Evolutionary conservation across 2,797 vertebrate species (phyloP).

Genomic region (Spea hammondii): DNA sequence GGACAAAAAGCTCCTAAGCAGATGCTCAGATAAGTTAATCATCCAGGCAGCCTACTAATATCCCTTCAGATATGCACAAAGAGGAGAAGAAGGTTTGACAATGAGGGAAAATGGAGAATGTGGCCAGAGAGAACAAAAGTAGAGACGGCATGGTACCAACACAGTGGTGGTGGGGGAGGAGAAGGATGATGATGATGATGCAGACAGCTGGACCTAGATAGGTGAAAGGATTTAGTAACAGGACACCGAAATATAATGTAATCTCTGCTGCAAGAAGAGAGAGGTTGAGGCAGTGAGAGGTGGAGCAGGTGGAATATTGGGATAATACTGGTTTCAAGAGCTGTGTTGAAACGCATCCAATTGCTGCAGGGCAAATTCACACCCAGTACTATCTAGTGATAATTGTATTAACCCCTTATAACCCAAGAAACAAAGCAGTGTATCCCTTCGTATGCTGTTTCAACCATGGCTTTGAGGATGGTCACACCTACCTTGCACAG

Average conservation of each 20-base stretch:
- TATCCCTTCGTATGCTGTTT: background rate
- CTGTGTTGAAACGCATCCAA: background rate
- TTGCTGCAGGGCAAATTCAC: too few species aligned
- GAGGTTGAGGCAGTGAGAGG: background rate
- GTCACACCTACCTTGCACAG: conserved; percentile 32
- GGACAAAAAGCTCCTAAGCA: background rate
- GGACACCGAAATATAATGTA: too few species aligned
- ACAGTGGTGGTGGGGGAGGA: background rate
- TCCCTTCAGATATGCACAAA: conserved; percentile 8
- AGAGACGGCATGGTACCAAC: conserved; percentile 7
- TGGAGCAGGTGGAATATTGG: conserved; percentile 14
- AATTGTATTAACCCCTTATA: background rate
- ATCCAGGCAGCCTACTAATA: background rate
- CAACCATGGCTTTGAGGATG: background rate
- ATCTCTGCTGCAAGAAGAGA: too few species aligned
- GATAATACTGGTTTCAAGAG: conserved; percentile 1
- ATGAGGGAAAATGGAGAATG: conserved; percentile 18
- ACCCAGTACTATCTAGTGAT: background rate
- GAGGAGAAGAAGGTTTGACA: conserved; percentile 4
- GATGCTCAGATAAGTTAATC: background rate
- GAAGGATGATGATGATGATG: conserved; percentile 2
- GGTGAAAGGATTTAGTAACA: too few species aligned
- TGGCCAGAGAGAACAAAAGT: conserved; percentile 15
- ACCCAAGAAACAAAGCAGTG: background rate
- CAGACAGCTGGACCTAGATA: conserved; percentile 1